Percentiles rank a stretch among this genome's conserved stretches.
Evolutionary conservation across 2,113 vertebrate species (phyloP).

Genomic region (Antechinus flavipes): DNA sequence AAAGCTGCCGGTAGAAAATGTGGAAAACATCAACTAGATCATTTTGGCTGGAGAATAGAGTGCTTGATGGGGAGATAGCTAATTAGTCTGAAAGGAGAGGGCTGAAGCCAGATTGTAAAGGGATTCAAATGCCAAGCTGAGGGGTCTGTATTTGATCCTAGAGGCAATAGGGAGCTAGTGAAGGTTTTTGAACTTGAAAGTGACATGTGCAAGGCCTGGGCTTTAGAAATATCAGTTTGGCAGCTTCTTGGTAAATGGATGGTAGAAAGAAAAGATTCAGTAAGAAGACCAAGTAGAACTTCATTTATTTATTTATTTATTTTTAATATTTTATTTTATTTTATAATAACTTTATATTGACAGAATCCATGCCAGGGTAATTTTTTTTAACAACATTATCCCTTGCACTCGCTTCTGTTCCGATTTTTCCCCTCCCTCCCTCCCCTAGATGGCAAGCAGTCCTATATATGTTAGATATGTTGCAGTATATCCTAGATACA

Average conservation of each 20-base stretch:
- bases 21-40: background rate
- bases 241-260: background rate
- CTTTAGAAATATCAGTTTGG: background rate
- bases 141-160: background rate
- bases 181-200: background rate
- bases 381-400: too few relatives aligned
- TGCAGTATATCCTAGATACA: too few relatives aligned
- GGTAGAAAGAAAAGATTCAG: background rate
- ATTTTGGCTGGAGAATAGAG: background rate
- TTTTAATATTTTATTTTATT: too few relatives aligned
- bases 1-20: background rate
- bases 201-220: background rate
- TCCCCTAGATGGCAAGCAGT: too few relatives aligned
- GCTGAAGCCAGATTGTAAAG: background rate
- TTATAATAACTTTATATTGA: too few relatives aligned
- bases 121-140: background rate
- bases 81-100: background rate
- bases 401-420: too few relatives aligned
- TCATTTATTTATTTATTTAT: background rate
- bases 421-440: too few relatives aligned
- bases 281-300: background rate
- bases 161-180: background rate
- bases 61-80: background rate
- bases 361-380: too few relatives aligned
- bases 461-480: too few relatives aligned